Evolutionary conservation across 1,140 invertebrate genomes (phyloP), one percentile per base, ranked within the genome.

Genomic region (Zaprionus vittiger): DNA sequence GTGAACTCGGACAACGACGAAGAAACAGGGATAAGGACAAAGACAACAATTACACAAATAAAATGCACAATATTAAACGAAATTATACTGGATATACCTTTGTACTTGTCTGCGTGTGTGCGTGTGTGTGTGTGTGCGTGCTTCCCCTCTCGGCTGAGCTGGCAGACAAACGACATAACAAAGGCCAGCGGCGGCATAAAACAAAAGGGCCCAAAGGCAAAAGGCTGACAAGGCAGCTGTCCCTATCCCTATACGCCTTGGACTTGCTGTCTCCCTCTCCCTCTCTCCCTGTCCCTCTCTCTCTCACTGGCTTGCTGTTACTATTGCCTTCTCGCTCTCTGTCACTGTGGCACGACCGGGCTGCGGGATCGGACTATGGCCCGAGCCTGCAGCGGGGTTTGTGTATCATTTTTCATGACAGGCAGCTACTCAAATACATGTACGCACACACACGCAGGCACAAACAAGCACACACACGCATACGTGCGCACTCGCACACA

Each of bases 51-150:
- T 90, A 90, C 85, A 90, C 81, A 90, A 90, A 86, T 84, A 81
- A 90, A 90, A 85, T 90, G 85, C 72, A 90, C 85, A 90, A 90
- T 90, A 90, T 90, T 90, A 85, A 90, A 90, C 76, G 81, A 90
- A 89, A 89, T 90, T 90, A 89, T 90, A 79, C 85, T 81, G 76
- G 60, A 61, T 17, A 73, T 59, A 59, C 44, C 41, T 17, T 14
- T 57, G 12, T 72, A 17, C 44, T 15, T 47, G n/a, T 49, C 9
- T 47, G 4, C 17, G 7, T 57, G 12, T 60, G 22, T 31, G 17
- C 20, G 12, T 52, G 17, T 57, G n/a, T 60, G n/a, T 47, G 17
- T 55, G 24, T 37, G 26, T 55, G 26, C 34, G 12, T 37, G 38
- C 66, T 75, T 70, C 73, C 73, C 67, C 67, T 75, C 52, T 15